A percentile compares a stretch with the other conserved stretches of the same genome.
phyloP scores from a whole-genome alignment of 2,888 invertebrate genomes.

The Eutolmus rufibarbis region DNA sequence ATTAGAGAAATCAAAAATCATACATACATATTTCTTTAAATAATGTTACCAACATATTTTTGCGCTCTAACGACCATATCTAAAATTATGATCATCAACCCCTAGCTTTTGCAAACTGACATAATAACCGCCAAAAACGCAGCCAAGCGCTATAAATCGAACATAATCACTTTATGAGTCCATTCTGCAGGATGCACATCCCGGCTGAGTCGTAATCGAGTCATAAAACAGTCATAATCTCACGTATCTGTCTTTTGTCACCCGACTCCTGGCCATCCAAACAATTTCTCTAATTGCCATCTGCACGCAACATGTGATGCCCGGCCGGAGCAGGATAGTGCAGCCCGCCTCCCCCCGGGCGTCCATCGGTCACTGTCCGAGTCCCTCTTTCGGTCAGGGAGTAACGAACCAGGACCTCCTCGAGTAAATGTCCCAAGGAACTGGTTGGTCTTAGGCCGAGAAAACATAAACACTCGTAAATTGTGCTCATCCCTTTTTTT shows the following conservation, averaged over 20 bases:
- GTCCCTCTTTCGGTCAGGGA: background rate
- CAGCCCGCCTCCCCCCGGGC: background rate
- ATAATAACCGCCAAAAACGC: background rate
- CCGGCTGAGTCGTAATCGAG: background rate
- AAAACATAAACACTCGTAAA: conserved; percentile 34
- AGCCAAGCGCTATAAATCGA: background rate
- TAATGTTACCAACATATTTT: background rate
- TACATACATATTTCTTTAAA: too few species aligned
- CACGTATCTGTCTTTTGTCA: conserved; percentile 32
- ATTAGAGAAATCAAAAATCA: background rate
- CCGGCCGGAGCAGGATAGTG: background rate
- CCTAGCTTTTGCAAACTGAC: background rate
- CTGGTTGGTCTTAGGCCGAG: conserved; percentile 8
- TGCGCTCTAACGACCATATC: background rate
- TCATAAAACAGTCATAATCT: conserved; percentile 20
- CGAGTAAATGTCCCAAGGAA: conserved; percentile 30
- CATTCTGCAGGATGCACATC: background rate
- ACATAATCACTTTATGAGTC: background rate
- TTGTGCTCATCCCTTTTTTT: conserved; percentile 25
- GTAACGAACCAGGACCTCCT: conserved; percentile 10
- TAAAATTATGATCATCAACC: background rate
- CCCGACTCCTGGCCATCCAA: conserved; percentile 11
- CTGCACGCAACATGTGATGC: conserved; percentile 33
- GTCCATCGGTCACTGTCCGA: conserved; percentile 1
- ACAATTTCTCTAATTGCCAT: conserved; percentile 37